These are phyloP conservation scores for Galeruca laticollis DNA, from an alignment of 2,888 invertebrate genomes.

Conservation along the genomic window DNA sequence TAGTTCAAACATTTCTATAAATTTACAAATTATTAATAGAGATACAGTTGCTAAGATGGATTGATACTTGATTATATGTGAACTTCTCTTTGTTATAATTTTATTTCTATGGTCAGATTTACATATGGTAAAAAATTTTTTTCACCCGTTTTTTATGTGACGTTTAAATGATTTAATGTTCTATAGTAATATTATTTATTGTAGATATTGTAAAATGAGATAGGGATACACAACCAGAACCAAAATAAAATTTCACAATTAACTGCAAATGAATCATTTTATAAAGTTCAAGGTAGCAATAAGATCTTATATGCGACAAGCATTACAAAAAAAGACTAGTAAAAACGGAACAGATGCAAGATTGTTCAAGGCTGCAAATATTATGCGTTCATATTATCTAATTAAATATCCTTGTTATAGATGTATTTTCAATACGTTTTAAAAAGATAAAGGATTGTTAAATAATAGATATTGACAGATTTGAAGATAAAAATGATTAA, in stretches of 20 bases:
- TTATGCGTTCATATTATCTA: constrained; percentile 51
- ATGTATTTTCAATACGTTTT: background rate
- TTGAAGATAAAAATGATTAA: too few relatives aligned
- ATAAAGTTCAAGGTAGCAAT: constrained; percentile 60
- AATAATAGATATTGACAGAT: too few relatives aligned
- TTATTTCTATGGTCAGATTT: background rate
- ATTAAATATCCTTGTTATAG: constrained; percentile 29
- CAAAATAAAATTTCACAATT: constrained; percentile 16
- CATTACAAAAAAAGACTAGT: constrained; percentile 27
- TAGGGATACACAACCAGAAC: background rate
- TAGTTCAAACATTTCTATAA: too few relatives aligned
- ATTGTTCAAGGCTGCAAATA: constrained; percentile 54
- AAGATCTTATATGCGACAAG: constrained; percentile 52
- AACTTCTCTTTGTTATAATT: too few relatives aligned
- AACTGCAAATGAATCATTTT: constrained; percentile 48
- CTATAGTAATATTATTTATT: constrained; percentile 13
- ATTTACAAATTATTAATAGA: too few relatives aligned
- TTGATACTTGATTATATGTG: too few relatives aligned
- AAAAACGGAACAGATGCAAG: constrained; percentile 51
- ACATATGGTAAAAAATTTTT: background rate
- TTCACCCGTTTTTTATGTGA: background rate
- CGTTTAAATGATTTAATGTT: background rate
- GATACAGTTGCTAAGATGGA: too few relatives aligned
- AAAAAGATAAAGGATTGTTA: too few relatives aligned
- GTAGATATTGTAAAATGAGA: background rate